Base-by-base conservation (phyloP, 2,888 invertebrate species). In the Eucera pruinosa region DNA sequence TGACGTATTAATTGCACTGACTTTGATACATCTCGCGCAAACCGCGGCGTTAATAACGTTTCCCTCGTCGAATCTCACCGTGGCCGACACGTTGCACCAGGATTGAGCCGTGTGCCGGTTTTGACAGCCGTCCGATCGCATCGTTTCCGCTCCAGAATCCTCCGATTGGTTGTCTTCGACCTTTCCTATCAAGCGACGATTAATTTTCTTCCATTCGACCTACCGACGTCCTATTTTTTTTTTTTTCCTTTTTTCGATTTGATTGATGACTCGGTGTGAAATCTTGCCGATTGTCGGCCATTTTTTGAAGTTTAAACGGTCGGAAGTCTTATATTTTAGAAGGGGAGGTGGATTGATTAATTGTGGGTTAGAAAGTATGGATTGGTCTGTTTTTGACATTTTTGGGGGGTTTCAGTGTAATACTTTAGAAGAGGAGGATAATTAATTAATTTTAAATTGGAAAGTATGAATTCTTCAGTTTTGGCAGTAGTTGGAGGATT, bases 1-100 rank as follows among this genome's bases (percentile, higher is more conserved):
- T 80, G 89, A 90, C 78, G 83, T 87, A 90, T 90, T 89, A 90
- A 90, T 90, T 90, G 88, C 85, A 74, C 66, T 70, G 83, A 85
- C 86, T 89, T 89, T 89, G 89, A 87, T 88, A 83, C 79, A 78
- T 83, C 75, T 76, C 66, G 72, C 61, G 48, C 69, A 60, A 50
- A 64, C 52, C 75, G 18, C 70, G 9, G 30, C 36, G 74, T 55
- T 67, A 79, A 79, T 78, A 74, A 78, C 67, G 64, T 78, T 78
- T 62, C 77, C 62, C 45, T 15, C 58, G 45, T 77, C 71, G 69
- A 66, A 66, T 68, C 36, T 43, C 48, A 45, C 13, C 15, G 27
- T 30, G 36, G 39, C 50, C 20, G 27, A 18, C 27, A 18, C 41
- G 20, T 30, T 57, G n/a, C 27, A 33, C 18, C 39, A n/a, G 30